phyloP scores from a whole-genome alignment of 2,113 vertebrate genomes.

The Pelecanus crispus region DNA sequence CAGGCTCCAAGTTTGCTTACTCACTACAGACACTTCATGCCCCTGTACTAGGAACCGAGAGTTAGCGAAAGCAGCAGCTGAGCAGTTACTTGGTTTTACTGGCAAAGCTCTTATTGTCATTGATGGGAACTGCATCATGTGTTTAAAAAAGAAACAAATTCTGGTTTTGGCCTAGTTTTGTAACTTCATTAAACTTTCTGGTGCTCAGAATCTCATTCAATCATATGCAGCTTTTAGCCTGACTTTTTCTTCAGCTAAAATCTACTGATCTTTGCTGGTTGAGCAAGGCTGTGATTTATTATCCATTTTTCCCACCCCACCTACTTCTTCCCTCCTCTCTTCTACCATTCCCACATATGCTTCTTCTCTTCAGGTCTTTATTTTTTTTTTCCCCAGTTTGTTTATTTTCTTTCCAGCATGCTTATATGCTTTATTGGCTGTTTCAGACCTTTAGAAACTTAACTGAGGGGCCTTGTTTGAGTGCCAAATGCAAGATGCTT shows the following conservation, averaged over 20 bases:
- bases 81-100: background rate
- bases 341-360: background rate
- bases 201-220: background rate
- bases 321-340: background rate
- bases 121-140: background rate
- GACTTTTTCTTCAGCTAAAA: background rate
- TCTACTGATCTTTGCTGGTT: background rate
- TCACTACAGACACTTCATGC: background rate
- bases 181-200: background rate
- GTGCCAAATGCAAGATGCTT: background rate
- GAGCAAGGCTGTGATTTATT: background rate
- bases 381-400: background rate
- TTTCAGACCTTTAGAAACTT: background rate
- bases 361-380: background rate
- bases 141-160: background rate
- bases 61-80: background rate
- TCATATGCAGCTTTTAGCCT: background rate
- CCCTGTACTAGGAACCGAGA: background rate
- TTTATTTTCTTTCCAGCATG: background rate
- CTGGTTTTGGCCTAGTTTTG: background rate
- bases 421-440: background rate
- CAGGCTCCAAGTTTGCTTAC: background rate
- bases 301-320: background rate
- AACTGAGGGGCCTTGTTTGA: background rate
- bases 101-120: background rate